Evolutionary conservation across 2,888 invertebrate genomes (phyloP), one percentile per base, ranked within the genome.

Genomic region (Cylloceria caligata): DNA sequence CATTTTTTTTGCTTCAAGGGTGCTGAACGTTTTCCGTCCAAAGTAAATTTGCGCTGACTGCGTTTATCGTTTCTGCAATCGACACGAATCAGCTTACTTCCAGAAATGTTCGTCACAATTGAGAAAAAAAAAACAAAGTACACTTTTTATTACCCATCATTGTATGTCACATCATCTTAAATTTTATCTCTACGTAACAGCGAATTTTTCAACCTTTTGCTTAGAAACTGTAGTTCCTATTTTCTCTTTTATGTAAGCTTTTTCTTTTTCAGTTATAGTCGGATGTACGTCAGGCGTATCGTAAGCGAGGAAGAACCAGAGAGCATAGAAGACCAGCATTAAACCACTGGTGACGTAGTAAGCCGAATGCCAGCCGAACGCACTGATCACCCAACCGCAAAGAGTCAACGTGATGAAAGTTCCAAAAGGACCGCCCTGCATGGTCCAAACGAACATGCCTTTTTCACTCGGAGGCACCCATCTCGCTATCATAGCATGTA

Each of bases 381-480:
- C 92, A 78, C 95, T 94, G 83, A 96, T 95, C 0, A 96, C 92
- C 0, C 94, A 91, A 0, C 96, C 96, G 55, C 96, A 95, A 0
- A 96, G 88, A 0, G 96, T 94, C 94, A 96, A 96, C 0, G 96
- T 96, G 1, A 96, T 93, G 2, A 96, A 95, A 0, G 96, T 96
- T 19, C 96, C 96, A 72, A 96, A 94, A 0, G 96, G 96, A 19
- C 96, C 96, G 65, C 96, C 92, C 87, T 91, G 91, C 92, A 96
- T 94, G 1, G 96, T 95, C 87, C 96, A 95, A 0, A 96, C 94
- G 88, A 96, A 96, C 92, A 96, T 96, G 60, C 96, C 96, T 89
- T 96, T 96, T 89, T 96, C 96, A 30, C 94, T 94, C 3, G 96
- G 96, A 3, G 96, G 96, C 0, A 96, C 95, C 96, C 96, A 96